These are phyloP conservation scores for Norana najaformis DNA, from an alignment of 2,888 invertebrate species.

Conservation along the genomic window DNA sequence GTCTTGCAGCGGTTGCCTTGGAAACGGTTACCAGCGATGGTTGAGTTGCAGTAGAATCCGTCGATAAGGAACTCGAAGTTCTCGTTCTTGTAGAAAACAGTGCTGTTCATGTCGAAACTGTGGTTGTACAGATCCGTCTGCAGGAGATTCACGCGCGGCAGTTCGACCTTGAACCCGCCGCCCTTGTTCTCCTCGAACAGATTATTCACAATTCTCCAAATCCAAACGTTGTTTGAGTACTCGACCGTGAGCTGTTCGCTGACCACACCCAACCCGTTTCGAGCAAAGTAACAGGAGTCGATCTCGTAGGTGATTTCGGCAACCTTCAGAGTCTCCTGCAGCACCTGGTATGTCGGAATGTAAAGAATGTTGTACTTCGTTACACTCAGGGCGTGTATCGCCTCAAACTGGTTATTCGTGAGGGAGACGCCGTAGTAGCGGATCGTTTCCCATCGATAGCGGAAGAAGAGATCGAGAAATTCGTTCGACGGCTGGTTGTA, in stretches of 20 bases:
- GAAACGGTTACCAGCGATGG: constrained; percentile 82
- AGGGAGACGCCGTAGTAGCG: constrained; percentile 50
- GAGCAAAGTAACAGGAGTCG: constrained; percentile 73
- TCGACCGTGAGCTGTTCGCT: constrained; percentile 86
- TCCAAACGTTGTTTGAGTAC: constrained; percentile 94
- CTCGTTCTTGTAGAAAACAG: constrained; percentile 82
- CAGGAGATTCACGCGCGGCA: constrained; percentile 73
- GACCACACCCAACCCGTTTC: constrained; percentile 82
- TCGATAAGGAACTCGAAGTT: constrained; percentile 83
- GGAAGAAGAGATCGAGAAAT: constrained; percentile 57
- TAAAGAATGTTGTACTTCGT: constrained; percentile 60
- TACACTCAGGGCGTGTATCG: constrained; percentile 60
- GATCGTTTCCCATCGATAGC: constrained; percentile 55
- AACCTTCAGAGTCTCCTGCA: constrained; percentile 68
- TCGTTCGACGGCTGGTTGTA: constrained; percentile 62
- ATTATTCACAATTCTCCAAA: constrained; percentile 86
- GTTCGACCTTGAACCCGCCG: constrained; percentile 83
- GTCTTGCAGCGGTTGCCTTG: constrained; percentile 77
- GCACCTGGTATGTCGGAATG: constrained; percentile 58
- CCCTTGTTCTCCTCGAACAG: constrained; percentile 81
- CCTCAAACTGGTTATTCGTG: constrained; percentile 51
- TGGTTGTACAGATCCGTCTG: constrained; percentile 65
- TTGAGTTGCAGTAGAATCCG: constrained; percentile 89
- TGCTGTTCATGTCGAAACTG: constrained; percentile 82
- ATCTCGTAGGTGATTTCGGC: constrained; percentile 88